Percentiles rank a stretch among this genome's conserved stretches.
phyloP scores from a whole-genome alignment of 2,797 vertebrate genomes.

The Gephyroberyx darwinii region DNA sequence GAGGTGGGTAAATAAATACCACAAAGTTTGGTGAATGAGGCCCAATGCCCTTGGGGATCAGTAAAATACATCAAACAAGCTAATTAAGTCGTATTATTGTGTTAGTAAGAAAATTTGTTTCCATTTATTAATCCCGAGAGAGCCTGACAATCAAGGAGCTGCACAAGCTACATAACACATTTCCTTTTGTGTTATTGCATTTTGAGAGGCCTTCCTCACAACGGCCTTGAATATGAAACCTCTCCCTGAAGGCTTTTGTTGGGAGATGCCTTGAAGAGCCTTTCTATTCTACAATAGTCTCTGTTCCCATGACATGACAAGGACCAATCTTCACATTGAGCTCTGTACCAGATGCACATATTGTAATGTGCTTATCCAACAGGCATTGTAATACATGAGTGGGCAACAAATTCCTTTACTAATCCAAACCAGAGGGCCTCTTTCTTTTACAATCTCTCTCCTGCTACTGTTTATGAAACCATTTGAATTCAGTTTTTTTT shows the following conservation, averaged over 20 bases:
- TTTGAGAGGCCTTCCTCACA: conserved; percentile 9
- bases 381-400: conserved; percentile 56
- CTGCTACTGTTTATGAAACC: conserved; percentile 13
- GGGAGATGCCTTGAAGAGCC: conserved; percentile 19
- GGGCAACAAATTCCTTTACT: conserved; percentile 45
- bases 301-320: conserved; percentile 46
- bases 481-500: conserved; percentile 7
- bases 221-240: conserved; percentile 20
- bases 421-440: conserved; percentile 34
- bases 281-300: conserved; percentile 48
- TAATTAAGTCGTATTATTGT: too few relatives aligned
- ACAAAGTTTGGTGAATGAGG: too few relatives aligned
- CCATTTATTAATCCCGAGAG: too few relatives aligned
- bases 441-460: conserved; percentile 8
- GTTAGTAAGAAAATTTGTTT: too few relatives aligned
- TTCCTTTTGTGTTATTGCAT: conserved; percentile 17
- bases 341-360: conserved; percentile 30
- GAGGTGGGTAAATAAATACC: too few relatives aligned
- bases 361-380: conserved; percentile 57
- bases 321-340: conserved; percentile 33
- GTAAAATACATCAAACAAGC: too few relatives aligned
- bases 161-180: too few relatives aligned
- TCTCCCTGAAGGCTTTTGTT: conserved; percentile 32
- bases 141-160: too few relatives aligned
- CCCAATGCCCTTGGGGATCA: too few relatives aligned